Conservation (phyloP, 2,113 vertebrate genomes). For the Poicephalus meyeri region DNA sequence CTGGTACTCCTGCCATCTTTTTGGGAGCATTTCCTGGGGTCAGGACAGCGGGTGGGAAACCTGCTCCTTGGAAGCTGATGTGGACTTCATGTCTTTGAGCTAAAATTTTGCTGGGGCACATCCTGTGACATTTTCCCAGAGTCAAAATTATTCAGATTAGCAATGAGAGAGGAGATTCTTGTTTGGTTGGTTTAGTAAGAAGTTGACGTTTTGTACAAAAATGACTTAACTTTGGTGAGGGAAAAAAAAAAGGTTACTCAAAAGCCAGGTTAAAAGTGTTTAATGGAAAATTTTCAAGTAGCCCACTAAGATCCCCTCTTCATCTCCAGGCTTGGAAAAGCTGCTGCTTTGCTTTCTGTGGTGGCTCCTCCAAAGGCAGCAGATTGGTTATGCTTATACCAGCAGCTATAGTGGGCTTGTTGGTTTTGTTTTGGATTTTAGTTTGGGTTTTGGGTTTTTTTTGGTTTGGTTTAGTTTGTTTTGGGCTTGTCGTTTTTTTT, state of each 20-base stretch:
- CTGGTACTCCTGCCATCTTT: not conserved
- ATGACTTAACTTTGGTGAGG: not conserved
- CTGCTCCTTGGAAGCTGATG: not conserved
- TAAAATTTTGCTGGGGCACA: not conserved
- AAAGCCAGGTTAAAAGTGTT: not conserved
- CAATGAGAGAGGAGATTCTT: slow-evolving; percentile 30
- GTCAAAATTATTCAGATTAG: slow-evolving; percentile 8
- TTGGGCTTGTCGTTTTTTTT: no score
- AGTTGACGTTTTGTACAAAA: not conserved
- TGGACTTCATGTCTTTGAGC: not conserved
- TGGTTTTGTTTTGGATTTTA: not conserved
- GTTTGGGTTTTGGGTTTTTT: not conserved
- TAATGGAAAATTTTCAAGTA: not conserved
- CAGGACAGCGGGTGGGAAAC: not conserved
- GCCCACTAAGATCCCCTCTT: not conserved
- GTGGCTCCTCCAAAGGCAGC: not conserved
- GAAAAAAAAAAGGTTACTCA: not conserved
- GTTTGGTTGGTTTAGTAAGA: slow-evolving; percentile 38
- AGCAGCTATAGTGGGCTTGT: not conserved
- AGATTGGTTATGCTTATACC: not conserved
- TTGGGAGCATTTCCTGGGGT: not conserved
- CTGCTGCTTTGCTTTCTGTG: not conserved
- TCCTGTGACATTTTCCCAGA: slow-evolving; percentile 36
- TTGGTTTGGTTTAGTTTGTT: not conserved
- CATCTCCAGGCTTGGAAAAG: not conserved